Percentiles rank a stretch among this genome's conserved stretches.
Conservation (phyloP, 2,797 vertebrate genomes). For the Hydrophis major region DNA sequence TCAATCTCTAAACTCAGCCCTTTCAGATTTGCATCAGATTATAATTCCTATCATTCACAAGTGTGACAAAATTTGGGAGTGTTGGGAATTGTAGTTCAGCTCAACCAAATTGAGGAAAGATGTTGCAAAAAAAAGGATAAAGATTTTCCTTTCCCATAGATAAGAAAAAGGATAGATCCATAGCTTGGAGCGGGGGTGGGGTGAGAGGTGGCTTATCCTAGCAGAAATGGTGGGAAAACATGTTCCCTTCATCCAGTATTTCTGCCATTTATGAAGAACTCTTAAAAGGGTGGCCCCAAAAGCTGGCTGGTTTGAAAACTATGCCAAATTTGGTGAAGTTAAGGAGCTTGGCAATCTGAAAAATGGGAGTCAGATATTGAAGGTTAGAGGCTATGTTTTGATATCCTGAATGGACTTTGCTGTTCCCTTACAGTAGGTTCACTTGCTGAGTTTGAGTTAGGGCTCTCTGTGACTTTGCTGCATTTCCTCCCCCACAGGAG, state of each 20-base stretch:
- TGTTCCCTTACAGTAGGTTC: too few species aligned
- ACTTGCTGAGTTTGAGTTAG: background rate
- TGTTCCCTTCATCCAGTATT: background rate
- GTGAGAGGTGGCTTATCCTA: background rate
- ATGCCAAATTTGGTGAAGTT: background rate
- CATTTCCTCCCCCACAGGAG: conserved; percentile 44
- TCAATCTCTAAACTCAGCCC: background rate
- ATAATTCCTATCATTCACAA: background rate
- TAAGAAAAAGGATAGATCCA: background rate
- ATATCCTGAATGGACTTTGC: background rate
- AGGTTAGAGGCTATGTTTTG: background rate
- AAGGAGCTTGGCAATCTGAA: background rate
- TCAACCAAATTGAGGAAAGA: background rate
- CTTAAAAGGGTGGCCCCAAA: background rate
- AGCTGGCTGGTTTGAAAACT: background rate
- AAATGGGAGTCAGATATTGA: background rate
- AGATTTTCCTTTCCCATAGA: background rate
- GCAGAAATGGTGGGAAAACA: background rate
- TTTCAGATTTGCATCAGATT: background rate
- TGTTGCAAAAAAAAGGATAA: background rate
- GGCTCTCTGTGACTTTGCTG: background rate
- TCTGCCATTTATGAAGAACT: background rate
- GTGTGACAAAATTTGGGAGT: background rate
- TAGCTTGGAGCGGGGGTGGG: background rate
- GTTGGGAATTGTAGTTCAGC: background rate